phyloP scores from a whole-genome alignment of 2,113 vertebrate genomes.

The Ovibos moschatus region DNA sequence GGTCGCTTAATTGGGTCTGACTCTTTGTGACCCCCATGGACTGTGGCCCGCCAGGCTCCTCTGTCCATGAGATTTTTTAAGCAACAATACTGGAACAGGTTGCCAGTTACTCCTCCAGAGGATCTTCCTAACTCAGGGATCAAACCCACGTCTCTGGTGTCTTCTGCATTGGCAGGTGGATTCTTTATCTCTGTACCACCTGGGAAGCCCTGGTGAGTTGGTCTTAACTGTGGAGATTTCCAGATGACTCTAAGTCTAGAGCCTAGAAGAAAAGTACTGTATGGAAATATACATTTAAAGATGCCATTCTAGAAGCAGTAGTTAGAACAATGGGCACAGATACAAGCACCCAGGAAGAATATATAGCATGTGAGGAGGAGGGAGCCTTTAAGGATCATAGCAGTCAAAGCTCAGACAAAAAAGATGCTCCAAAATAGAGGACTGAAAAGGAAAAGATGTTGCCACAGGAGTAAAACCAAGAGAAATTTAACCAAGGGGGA shows the following conservation, averaged over 20 bases:
- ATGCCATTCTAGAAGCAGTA: background rate
- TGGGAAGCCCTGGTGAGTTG: background rate
- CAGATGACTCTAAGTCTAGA: background rate
- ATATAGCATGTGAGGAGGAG: background rate
- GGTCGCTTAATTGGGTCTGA: background rate
- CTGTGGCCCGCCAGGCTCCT: background rate
- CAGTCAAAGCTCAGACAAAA: background rate
- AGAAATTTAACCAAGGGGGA: background rate
- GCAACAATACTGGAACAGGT: background rate
- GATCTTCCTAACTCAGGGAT: background rate
- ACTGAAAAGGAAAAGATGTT: background rate
- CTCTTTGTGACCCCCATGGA: background rate
- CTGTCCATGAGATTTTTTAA: background rate
- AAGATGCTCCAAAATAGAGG: background rate
- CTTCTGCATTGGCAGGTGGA: background rate
- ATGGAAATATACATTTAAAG: background rate
- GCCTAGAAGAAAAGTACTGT: background rate
- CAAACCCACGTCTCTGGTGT: background rate
- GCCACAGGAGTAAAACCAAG: background rate
- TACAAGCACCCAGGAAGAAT: background rate
- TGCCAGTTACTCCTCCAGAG: background rate
- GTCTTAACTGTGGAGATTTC: background rate
- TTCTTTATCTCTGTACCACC: background rate
- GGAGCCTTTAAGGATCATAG: background rate
- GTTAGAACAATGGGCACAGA: background rate